Percentiles rank a stretch among this genome's conserved stretches.
Conservation (phyloP, 2,113 vertebrate genomes). For the Cardinalis cardinalis region DNA sequence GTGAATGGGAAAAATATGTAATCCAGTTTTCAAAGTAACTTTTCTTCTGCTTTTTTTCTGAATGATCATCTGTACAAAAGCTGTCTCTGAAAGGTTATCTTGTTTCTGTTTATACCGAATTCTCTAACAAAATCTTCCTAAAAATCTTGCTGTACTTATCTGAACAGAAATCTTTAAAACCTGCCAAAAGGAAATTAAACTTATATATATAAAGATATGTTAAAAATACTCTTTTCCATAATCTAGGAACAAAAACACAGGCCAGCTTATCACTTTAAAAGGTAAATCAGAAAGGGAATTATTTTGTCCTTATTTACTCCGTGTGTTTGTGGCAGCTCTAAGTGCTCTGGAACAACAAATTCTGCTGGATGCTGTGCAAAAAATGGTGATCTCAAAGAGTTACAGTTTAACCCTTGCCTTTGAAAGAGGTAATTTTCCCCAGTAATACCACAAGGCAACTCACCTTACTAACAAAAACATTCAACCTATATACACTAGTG, state of each 20-base stretch:
- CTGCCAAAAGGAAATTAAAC: neutral
- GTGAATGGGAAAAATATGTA: neutral
- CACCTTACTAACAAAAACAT: neutral
- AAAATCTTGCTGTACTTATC: neutral
- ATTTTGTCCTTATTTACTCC: neutral
- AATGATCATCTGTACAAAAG: neutral
- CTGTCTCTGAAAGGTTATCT: neutral
- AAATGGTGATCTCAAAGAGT: neutral
- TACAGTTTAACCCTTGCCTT: neutral
- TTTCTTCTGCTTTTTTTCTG: neutral
- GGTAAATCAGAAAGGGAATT: neutral
- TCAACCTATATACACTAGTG: neutral
- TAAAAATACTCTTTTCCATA: neutral
- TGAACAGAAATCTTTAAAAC: neutral
- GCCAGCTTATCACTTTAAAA: neutral
- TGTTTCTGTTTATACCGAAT: neutral
- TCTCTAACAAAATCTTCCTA: neutral
- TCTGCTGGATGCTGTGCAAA: neutral
- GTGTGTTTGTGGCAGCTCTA: neutral
- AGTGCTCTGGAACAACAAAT: neutral
- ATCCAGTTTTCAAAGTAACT: neutral
- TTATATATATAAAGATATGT: neutral
- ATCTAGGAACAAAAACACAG: neutral
- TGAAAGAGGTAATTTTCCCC: neutral
- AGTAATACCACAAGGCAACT: neutral